These are phyloP conservation scores for Camponotus floridanus DNA, from an alignment of 1,140 invertebrate species.

Conservation along the genomic window DNA sequence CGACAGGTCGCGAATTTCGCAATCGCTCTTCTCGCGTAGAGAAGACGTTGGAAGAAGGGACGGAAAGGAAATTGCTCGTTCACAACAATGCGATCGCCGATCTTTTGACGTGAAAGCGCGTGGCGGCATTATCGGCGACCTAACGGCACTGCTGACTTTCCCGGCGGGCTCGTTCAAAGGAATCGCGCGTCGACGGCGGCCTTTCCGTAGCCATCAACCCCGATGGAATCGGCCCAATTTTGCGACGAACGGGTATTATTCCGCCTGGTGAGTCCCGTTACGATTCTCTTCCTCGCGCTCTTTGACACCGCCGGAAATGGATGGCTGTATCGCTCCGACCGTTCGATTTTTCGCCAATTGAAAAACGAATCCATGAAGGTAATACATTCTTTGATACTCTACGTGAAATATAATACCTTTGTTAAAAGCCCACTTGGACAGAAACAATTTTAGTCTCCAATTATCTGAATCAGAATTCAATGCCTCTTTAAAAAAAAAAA, in stretches of 20 bases:
- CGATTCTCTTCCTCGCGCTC: neutral
- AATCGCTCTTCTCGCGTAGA: conserved; percentile 7
- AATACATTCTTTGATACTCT: conserved; percentile 3
- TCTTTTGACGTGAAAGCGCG: conserved; percentile 49
- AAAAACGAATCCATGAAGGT: neutral
- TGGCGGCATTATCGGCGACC: conserved; percentile 40
- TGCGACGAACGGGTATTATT: conserved; percentile 46
- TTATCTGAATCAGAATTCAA: conserved; percentile 2
- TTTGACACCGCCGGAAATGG: conserved; percentile 30
- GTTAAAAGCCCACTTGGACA: neutral
- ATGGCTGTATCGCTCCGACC: conserved; percentile 19
- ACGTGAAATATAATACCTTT: neutral
- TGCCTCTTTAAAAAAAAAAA: no score
- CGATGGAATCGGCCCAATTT: conserved; percentile 52
- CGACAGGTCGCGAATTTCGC: conserved; percentile 23
- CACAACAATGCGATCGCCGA: conserved; percentile 52
- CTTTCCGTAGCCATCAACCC: conserved; percentile 6
- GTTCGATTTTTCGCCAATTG: neutral
- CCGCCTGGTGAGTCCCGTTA: conserved; percentile 14
- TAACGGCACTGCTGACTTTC: conserved; percentile 24
- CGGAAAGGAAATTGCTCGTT: conserved; percentile 54
- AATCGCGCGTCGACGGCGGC: conserved; percentile 21
- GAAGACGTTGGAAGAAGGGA: conserved; percentile 28
- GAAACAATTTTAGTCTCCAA: neutral
- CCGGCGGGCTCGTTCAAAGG: conserved; percentile 39